Evolutionary conservation across 2,113 vertebrate genomes (phyloP).

Genomic region (Stomatorhinus ivindoensis): DNA sequence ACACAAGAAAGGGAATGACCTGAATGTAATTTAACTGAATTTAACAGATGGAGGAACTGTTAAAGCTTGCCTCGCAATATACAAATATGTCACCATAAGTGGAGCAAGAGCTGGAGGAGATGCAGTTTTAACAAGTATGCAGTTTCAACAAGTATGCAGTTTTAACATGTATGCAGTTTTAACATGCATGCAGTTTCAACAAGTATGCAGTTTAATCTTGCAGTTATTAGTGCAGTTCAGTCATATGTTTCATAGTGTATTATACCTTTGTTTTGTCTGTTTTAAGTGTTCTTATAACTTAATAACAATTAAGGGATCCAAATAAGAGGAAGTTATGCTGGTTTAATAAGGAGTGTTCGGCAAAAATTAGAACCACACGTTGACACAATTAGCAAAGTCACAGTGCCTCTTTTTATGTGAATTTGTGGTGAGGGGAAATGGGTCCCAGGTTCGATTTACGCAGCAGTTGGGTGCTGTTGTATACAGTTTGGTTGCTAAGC

Average conservation of each 20-base stretch:
- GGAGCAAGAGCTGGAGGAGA: background rate
- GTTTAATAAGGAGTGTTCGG: slow-evolving; percentile 47
- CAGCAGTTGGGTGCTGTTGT: slow-evolving; percentile 51
- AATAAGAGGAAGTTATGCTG: slow-evolving; percentile 32
- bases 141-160: background rate
- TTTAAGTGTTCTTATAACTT: background rate
- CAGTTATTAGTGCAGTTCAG: background rate
- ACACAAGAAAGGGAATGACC: background rate
- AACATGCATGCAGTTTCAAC: background rate
- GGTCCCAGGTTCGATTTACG: slow-evolving; percentile 42
- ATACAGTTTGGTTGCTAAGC: slow-evolving; percentile 39
- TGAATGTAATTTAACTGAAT: background rate
- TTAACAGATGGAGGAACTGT: background rate
- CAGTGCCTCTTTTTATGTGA: slow-evolving; percentile 48
- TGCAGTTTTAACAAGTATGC: background rate
- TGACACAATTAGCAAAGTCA: slow-evolving; percentile 35
- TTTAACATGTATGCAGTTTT: background rate
- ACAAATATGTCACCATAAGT: background rate
- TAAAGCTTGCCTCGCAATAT: background rate
- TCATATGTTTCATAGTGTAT: background rate
- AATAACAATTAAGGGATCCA: slow-evolving; percentile 23
- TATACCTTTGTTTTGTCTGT: background rate
- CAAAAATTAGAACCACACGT: slow-evolving; percentile 38
- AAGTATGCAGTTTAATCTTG: background rate
- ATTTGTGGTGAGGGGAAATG: slow-evolving; percentile 55